phyloP scores from a whole-genome alignment of 2,797 vertebrate genomes.

The Adelosebastes latens region DNA sequence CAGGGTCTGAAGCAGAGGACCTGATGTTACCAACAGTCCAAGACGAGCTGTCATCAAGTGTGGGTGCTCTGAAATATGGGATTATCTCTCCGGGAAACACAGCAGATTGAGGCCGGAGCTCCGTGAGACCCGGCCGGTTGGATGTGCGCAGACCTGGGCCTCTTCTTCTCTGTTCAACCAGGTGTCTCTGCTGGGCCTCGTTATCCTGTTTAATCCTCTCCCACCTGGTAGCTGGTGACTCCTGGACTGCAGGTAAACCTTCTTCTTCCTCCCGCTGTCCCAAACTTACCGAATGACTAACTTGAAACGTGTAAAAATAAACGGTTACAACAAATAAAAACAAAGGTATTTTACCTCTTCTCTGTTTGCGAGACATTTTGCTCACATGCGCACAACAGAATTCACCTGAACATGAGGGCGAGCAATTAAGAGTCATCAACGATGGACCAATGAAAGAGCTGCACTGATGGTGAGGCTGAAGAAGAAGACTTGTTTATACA shows the following conservation, averaged over 20 bases:
- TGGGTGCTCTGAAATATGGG: not conserved
- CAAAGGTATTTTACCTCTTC: not conserved
- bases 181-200: not conserved
- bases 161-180: not conserved
- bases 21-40: slow-evolving; percentile 42
- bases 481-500: not conserved
- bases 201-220: not conserved
- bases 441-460: slow-evolving; percentile 51
- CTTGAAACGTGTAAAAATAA: slow-evolving; percentile 11
- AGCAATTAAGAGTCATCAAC: slow-evolving; percentile 53
- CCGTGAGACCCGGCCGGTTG: not conserved
- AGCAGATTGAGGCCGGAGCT: not conserved
- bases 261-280: not conserved
- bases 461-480: not conserved
- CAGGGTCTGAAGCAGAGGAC: not conserved
- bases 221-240: not conserved
- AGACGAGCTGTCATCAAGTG: not conserved
- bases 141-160: not conserved
- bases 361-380: slow-evolving; percentile 72
- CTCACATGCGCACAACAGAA: not conserved
- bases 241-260: not conserved
- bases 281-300: slow-evolving; percentile 34
- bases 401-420: slow-evolving; percentile 16
- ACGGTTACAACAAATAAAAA: slow-evolving; percentile 43
- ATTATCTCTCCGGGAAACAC: not conserved